These are phyloP conservation scores for Acanthochromis polyacanthus DNA, from an alignment of 2,113 vertebrate genomes.

Conservation along the genomic window DNA sequence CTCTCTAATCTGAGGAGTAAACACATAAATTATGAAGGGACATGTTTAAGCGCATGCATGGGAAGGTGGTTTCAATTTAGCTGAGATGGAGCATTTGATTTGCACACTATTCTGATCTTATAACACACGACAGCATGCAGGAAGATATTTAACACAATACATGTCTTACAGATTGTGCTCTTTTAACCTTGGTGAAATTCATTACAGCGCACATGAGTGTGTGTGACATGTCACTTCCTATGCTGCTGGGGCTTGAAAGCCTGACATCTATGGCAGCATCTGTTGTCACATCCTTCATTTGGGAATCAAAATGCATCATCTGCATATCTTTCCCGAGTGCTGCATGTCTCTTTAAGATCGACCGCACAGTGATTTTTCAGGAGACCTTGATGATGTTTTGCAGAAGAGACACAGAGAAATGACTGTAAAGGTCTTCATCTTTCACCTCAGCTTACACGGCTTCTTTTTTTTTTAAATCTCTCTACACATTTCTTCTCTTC, in stretches of 20 bases:
- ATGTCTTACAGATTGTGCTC: neutral
- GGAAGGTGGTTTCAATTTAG: constrained; percentile 42
- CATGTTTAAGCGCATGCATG: constrained; percentile 20
- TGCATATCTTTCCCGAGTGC: constrained; percentile 19
- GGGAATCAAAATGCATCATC: constrained; percentile 40
- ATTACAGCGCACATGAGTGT: neutral
- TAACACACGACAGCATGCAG: constrained; percentile 6
- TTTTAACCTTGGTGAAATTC: constrained; percentile 28
- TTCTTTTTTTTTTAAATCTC: neutral
- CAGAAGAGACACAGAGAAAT: constrained; percentile 16
- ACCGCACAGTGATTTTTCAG: constrained; percentile 10
- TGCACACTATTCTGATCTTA: constrained; percentile 15
- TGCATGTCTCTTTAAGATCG: constrained; percentile 6
- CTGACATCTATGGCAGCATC: constrained; percentile 39
- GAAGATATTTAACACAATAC: neutral
- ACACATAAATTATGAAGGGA: constrained; percentile 68
- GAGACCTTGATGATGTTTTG: constrained; percentile 30
- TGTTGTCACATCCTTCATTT: constrained; percentile 38
- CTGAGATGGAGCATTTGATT: constrained; percentile 15
- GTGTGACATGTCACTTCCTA: constrained; percentile 17
- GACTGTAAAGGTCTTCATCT: constrained; percentile 28
- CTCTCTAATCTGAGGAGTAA: constrained; percentile 61
- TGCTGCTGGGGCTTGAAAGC: constrained; percentile 32
- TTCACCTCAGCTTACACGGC: neutral
- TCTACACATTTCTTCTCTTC: neutral